Conservation (phyloP, 2,888 invertebrate genomes). For the Brachyptera risi region DNA sequence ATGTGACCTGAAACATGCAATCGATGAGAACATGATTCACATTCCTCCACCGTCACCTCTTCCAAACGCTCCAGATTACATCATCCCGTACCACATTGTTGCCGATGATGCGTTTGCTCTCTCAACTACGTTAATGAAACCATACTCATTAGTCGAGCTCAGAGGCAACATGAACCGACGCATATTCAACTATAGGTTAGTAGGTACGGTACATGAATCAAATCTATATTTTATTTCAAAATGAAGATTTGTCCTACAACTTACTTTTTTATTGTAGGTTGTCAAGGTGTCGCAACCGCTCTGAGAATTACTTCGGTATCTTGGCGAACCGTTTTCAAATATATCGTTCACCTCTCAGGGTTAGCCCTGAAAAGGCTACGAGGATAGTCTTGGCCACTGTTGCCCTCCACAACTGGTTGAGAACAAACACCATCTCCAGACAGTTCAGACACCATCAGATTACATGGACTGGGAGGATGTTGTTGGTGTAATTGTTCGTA, state of each 20-base stretch:
- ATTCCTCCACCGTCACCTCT: background rate
- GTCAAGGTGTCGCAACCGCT: conserved; percentile 4
- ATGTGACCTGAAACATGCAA: background rate
- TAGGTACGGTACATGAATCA: background rate
- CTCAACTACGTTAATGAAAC: background rate
- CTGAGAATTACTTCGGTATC: conserved; percentile 6
- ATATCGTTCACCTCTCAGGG: background rate
- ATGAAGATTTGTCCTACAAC: too few species aligned
- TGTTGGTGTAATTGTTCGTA: background rate
- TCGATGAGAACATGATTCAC: background rate
- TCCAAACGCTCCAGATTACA: background rate
- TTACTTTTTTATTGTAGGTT: too few species aligned
- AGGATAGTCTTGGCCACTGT: background rate
- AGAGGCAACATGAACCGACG: background rate
- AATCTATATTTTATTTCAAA: background rate
- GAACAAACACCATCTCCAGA: background rate
- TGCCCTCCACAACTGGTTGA: conserved; percentile 5
- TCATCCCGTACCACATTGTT: conserved; percentile 14
- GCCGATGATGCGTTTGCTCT: conserved; percentile 21
- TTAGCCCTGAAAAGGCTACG: background rate
- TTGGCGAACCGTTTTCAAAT: conserved; percentile 14
- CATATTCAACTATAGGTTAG: conserved; percentile 20
- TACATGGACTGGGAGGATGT: conserved; percentile 7
- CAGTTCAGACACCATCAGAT: background rate
- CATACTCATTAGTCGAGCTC: background rate